These are phyloP conservation scores for Mystacides longicornis DNA, from an alignment of 2,888 invertebrate species.

Conservation along the genomic window DNA sequence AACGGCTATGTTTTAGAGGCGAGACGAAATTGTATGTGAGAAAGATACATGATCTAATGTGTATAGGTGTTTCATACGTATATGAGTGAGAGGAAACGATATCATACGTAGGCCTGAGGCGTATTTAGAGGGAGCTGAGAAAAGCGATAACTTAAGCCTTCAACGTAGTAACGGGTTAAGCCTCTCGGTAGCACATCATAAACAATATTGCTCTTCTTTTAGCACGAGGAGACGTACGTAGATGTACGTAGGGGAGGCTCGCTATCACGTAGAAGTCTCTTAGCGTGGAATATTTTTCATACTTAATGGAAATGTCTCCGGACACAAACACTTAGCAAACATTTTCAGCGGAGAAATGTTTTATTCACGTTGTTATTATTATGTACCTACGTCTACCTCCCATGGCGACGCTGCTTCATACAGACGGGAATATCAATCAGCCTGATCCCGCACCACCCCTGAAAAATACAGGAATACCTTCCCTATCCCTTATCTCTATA, in stretches of 20 bases:
- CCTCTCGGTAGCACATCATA: slow-evolving; percentile 3
- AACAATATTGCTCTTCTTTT: slow-evolving; percentile 1
- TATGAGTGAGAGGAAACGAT: slow-evolving; percentile 8
- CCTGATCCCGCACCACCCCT: too few species aligned
- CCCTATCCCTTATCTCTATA: too few species aligned
- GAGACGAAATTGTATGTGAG: slow-evolving; percentile 11
- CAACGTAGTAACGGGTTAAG: slow-evolving; percentile 12
- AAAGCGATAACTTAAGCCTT: slow-evolving; percentile 11
- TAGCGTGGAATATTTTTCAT: too few species aligned
- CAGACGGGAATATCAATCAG: too few species aligned
- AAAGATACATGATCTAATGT: slow-evolving; percentile 5
- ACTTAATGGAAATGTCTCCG: slow-evolving; percentile 1
- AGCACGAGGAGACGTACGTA: too few species aligned
- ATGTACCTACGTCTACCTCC: too few species aligned
- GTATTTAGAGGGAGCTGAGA: slow-evolving; percentile 10
- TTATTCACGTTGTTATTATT: slow-evolving; percentile 3
- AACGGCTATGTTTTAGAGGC: slow-evolving; percentile 8
- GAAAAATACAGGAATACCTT: too few species aligned
- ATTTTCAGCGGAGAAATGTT: background rate
- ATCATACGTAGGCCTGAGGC: slow-evolving; percentile 12
- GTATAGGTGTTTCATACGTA: slow-evolving; percentile 1
- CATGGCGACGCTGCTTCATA: too few species aligned
- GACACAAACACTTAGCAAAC: background rate
- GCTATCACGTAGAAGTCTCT: too few species aligned
- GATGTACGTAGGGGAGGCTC: too few species aligned